Evolutionary conservation across 37 sponge, comb jelly and placozoan species (phyloP), one percentile per base, ranked within the genome.

Genomic region (Oscarella lobularis): DNA sequence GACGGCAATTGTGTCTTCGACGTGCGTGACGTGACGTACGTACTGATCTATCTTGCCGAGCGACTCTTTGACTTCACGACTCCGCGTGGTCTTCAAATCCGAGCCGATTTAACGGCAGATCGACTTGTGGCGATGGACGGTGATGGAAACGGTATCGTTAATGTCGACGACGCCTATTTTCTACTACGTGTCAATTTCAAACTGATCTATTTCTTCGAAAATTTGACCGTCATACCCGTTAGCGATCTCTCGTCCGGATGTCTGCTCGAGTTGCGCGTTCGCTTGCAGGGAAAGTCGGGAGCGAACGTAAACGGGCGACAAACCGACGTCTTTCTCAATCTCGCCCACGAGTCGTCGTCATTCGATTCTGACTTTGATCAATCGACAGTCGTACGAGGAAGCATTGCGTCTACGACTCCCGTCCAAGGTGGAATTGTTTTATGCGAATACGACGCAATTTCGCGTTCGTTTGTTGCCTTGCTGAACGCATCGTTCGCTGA

Each of bases 1-100:
- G 74, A 91, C 75, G 87, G 88, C 3, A 75, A 87, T 70, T 87
- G 92, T 74, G 31, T 37, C 0, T 87, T 91, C 82, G 88, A 87
- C 41, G 35, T 79, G 1, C 35, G 69, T 31, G 92, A 91, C 73
- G 85, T 91, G 6, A 72, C 77, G 33, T 87, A 54, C 31, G 29
- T 78, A 0, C 41, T 85, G 1, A n/a, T 79, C 37, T 91, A 87
- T 55, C 34, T 87, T 35, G 39, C 78, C 20, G 81, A 91, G 40
- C 39, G 75, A 9, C 32, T 79, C 27, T 34, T 76, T 35, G 67
- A 72, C 60, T 68, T 68, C 71, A 66, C 78, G 6, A 76, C 75
- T 5, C 37, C 82, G 34, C 71, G 71, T 29, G 83, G 83, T 6
- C 65, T 66, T 2, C 80, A 71, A 20, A 27, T 81, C 29, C 34